Conservation (phyloP, 2,888 invertebrate genomes). For the Galerucella nymphaeae region DNA sequence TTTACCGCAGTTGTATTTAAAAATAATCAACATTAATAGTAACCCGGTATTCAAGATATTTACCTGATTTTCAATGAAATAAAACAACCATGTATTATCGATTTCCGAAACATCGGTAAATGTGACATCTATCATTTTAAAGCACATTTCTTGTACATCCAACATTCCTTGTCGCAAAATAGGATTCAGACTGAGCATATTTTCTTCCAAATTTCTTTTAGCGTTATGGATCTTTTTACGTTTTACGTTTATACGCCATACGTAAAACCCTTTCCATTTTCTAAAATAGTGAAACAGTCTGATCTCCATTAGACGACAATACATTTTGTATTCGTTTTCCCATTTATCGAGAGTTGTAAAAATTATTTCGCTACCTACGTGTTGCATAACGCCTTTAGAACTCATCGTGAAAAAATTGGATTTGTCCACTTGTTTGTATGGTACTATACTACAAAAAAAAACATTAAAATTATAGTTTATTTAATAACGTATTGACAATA, state of each 20-base stretch:
- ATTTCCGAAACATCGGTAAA: slow-evolving; percentile 70
- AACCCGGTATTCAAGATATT: neutral
- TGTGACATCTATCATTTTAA: slow-evolving; percentile 71
- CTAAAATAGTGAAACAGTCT: slow-evolving; percentile 76
- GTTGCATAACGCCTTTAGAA: slow-evolving; percentile 83
- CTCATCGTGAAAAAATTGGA: slow-evolving; percentile 85
- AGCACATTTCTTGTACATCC: slow-evolving; percentile 76
- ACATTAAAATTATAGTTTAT: neutral
- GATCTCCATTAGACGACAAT: slow-evolving; percentile 79
- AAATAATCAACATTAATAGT: no score
- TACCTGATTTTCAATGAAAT: slow-evolving; percentile 78
- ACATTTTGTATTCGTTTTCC: slow-evolving; percentile 86
- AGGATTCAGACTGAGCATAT: slow-evolving; percentile 80
- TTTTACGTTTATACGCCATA: slow-evolving; percentile 66
- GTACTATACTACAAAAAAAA: slow-evolving; percentile 73
- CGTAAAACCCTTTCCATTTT: slow-evolving; percentile 72
- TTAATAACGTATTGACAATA: neutral
- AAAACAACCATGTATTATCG: slow-evolving; percentile 71
- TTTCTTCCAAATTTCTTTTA: slow-evolving; percentile 71
- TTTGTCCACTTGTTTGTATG: slow-evolving; percentile 74
- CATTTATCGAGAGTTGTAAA: slow-evolving; percentile 83
- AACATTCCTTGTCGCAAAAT: slow-evolving; percentile 78
- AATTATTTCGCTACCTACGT: slow-evolving; percentile 76
- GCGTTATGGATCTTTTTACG: slow-evolving; percentile 75
- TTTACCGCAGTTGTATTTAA: no score